phyloP scores from a whole-genome alignment of 2,797 vertebrate species.

The Acipenser oxyrinchus region DNA sequence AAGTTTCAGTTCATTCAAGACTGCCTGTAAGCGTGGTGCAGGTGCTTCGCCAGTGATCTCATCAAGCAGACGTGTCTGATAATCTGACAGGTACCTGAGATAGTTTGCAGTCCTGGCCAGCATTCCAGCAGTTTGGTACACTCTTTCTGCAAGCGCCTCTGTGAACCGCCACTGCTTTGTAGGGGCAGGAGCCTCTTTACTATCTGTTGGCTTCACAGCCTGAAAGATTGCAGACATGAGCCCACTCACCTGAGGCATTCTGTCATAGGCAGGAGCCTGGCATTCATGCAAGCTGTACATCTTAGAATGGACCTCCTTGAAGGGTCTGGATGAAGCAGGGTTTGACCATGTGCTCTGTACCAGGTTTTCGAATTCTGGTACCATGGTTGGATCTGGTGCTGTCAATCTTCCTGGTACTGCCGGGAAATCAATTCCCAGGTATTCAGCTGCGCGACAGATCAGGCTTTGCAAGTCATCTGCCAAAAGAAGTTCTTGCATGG shows the following conservation, averaged over 20 bases:
- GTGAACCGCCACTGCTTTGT: conserved; percentile 26
- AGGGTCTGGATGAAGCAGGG: conserved; percentile 29
- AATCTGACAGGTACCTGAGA: conserved; percentile 34
- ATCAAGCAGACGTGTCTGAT: conserved; percentile 28
- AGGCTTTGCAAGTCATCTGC: conserved; percentile 31
- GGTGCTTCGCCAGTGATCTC: conserved; percentile 28
- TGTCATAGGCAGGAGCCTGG: conserved; percentile 30
- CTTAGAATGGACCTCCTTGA: conserved; percentile 27
- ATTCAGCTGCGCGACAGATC: conserved; percentile 29
- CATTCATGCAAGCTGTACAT: conserved; percentile 34
- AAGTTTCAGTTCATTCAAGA: conserved; percentile 31
- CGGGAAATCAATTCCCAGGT: conserved; percentile 27
- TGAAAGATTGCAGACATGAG: conserved; percentile 39
- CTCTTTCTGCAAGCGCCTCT: conserved; percentile 28
- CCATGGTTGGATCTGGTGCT: conserved; percentile 26
- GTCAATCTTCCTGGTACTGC: conserved; percentile 2
- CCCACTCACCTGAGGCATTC: conserved; percentile 32
- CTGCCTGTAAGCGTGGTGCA: conserved; percentile 16
- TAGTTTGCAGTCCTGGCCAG: conserved; percentile 36
- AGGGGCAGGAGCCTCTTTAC: conserved; percentile 8
- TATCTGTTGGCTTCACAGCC: conserved; percentile 28
- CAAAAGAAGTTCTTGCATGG: conserved; percentile 25
- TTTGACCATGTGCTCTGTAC: conserved; percentile 35
- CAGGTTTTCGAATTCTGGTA: conserved; percentile 32
- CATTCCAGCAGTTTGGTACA: conserved; percentile 36